Evolutionary conservation across 1,140 invertebrate genomes (phyloP).

Genomic region (Bicyclus anynana): DNA sequence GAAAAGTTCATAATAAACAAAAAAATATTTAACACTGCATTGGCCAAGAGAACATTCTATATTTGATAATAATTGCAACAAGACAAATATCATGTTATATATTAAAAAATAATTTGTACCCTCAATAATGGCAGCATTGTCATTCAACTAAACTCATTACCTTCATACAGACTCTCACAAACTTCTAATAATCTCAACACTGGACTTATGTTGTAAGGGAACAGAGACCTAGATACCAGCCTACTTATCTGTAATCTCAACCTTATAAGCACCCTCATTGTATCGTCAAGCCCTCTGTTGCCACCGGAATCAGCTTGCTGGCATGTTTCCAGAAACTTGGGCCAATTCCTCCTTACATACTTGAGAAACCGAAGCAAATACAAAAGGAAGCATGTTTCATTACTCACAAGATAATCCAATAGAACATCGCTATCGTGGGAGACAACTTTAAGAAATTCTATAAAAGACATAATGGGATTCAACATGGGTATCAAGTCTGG

Average conservation of each 20-base stretch:
- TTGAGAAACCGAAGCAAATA: constrained; percentile 92
- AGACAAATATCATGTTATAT: background rate
- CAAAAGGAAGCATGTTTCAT: constrained; percentile 93
- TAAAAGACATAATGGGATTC: constrained; percentile 89
- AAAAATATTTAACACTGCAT: too few relatives aligned
- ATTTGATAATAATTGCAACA: too few relatives aligned
- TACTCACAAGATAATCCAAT: constrained; percentile 92
- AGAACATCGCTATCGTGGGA: constrained; percentile 90
- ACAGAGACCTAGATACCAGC: constrained; percentile 88
- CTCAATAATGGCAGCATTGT: background rate
- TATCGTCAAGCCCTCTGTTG: constrained; percentile 85
- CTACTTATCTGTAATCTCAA: constrained; percentile 88
- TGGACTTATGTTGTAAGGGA: constrained; percentile 94
- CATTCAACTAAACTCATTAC: constrained; percentile 83
- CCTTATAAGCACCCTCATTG: constrained; percentile 89
- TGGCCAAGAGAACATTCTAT: too few relatives aligned
- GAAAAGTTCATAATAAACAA: too few relatives aligned
- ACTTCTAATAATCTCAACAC: constrained; percentile 89
- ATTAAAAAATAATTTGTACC: constrained; percentile 12
- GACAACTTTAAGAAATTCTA: constrained; percentile 89
- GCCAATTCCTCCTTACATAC: constrained; percentile 90
- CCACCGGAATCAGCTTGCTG: constrained; percentile 76
- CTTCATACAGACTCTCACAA: constrained; percentile 92
- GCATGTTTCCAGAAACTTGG: constrained; percentile 87
- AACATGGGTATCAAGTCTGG: constrained; percentile 87